Evolutionary conservation across 2,113 vertebrate genomes (phyloP), one percentile per base, ranked within the genome.

Genomic region (Oriolus oriolus): DNA sequence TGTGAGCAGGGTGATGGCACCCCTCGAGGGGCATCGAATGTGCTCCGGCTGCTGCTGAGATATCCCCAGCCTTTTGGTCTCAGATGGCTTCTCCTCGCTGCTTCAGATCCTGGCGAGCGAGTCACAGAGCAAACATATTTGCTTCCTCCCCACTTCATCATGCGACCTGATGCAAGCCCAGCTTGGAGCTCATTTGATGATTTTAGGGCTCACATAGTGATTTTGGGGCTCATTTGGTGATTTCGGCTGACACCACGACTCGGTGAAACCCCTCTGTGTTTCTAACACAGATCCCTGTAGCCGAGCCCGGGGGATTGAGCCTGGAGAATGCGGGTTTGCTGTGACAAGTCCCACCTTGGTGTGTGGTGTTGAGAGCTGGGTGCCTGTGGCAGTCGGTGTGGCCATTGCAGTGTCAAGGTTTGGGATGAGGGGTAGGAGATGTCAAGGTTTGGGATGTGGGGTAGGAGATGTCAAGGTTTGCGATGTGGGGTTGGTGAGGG

Each of bases 351-450:
- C n/a, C 6, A 0, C 16, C 63, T 45, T 3, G 42, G 47, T 39
- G 9, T 2, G 14, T 6, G 5, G 18, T 7, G 24, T 0, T 2
- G 8, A 30, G 54, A 45, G 77, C 66, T 65, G 1, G 3, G 57
- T 47, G 93, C 64, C 42, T 1, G 66, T 45, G 80, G 45, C 24
- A 8, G 1, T 19, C 15, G 1, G 17, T 3, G 13, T 5, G 17
- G 45, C 49, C 7, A 0, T 16, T 0, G 4, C 1, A n/a, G 16
- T 37, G n/a, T 21, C 18, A 7, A 10, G 59, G 11, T 69, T 28
- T 70, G 53, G 74, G 68, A 9, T 4, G 2, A 2, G 44, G 33
- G 9, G 22, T 8, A 7, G 81, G 53, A 23, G 42, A 24, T 28
- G 59, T 28, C 8, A 1, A 30, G 42, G 11, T 69, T 28, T 70